These are phyloP conservation scores for Gavia stellata DNA, from an alignment of 2,113 vertebrate genomes.

Conservation along the genomic window DNA sequence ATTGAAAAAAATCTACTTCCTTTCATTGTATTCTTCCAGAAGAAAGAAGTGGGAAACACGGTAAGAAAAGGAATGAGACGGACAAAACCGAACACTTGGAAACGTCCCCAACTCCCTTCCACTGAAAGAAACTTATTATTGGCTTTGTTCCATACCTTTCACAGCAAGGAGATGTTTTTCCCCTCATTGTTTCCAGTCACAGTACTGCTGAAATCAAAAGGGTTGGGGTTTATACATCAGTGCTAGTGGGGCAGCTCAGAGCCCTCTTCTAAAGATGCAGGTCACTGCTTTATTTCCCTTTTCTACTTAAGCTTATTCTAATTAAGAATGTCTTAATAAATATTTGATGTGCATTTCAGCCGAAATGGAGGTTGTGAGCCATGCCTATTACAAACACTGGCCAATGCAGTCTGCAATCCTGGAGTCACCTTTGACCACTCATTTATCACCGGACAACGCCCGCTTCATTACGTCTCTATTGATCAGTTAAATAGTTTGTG, in stretches of 20 bases:
- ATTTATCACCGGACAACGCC: not conserved
- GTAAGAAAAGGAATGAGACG: not conserved
- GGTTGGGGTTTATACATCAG: not conserved
- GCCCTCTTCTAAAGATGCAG: not conserved
- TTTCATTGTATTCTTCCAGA: not conserved
- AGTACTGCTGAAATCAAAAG: not conserved
- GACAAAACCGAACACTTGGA: not conserved
- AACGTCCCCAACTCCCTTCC: not conserved
- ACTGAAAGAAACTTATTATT: not conserved
- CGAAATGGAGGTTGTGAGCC: not conserved
- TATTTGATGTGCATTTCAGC: not conserved
- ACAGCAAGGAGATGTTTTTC: not conserved
- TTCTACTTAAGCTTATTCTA: not conserved
- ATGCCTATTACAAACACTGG: fast-evolving
- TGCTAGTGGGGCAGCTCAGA: fast-evolving
- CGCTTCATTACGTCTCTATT: conserved; percentile 23
- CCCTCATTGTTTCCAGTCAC: fast-evolving
- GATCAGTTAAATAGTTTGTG: conserved; percentile 2
- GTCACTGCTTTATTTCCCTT: not conserved
- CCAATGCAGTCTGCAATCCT: not conserved
- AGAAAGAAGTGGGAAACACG: not conserved
- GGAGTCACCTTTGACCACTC: not conserved
- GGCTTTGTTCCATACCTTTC: not conserved
- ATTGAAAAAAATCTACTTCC: not conserved
- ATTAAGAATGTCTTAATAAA: not conserved